These are phyloP conservation scores for Ovis canadensis DNA, from an alignment of 2,113 vertebrate species.

Conservation along the genomic window DNA sequence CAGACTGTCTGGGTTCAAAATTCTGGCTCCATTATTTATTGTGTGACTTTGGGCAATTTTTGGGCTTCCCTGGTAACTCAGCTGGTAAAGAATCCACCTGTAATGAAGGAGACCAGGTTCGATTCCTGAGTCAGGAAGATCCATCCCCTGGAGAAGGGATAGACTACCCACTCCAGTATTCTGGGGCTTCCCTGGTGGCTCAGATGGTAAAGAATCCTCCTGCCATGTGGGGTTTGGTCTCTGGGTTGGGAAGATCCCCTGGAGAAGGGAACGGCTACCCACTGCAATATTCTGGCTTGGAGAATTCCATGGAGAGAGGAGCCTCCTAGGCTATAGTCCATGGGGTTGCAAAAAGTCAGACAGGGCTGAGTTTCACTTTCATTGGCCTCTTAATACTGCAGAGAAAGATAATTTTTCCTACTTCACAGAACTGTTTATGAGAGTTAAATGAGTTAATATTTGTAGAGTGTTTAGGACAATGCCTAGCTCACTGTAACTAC, in stretches of 20 bases:
- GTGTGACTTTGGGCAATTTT: neutral
- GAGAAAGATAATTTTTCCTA: neutral
- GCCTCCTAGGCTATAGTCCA: neutral
- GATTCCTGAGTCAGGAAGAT: neutral
- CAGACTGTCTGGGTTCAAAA: neutral
- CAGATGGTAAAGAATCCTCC: neutral
- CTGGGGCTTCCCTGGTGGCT: neutral
- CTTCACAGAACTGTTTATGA: neutral
- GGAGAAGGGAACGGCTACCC: neutral
- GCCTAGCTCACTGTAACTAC: neutral
- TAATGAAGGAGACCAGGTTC: neutral
- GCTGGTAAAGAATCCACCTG: neutral
- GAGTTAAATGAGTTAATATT: neutral
- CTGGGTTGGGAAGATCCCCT: neutral
- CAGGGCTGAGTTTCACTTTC: neutral
- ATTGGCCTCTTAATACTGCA: neutral
- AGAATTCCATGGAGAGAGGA: neutral
- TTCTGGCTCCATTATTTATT: neutral
- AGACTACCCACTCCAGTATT: neutral
- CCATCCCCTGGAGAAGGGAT: fast-evolving
- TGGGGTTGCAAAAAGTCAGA: neutral
- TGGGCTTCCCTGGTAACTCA: neutral
- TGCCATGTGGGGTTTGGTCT: neutral
- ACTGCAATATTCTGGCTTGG: neutral
- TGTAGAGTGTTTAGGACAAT: neutral